Percentiles rank a stretch among this genome's conserved stretches.
These are phyloP conservation scores for Nephrotoma guestfalica DNA, from an alignment of 2,888 invertebrate species.

Conservation along the genomic window DNA sequence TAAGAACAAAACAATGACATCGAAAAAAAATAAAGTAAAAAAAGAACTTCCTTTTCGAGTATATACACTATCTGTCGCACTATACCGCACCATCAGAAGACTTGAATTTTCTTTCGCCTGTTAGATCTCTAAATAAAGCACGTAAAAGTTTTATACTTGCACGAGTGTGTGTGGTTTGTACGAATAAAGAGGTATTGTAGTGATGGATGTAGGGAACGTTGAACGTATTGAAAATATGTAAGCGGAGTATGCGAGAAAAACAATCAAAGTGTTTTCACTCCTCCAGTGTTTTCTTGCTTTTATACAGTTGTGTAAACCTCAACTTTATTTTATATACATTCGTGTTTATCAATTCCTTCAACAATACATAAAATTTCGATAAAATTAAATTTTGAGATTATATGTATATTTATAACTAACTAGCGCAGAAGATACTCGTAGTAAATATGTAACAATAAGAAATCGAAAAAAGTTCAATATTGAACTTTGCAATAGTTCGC, in stretches of 20 bases:
- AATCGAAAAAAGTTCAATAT: background rate
- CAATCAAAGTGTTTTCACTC: background rate
- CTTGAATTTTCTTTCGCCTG: background rate
- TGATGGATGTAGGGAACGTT: background rate
- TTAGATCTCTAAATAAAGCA: background rate
- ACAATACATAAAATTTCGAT: background rate
- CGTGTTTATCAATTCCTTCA: background rate
- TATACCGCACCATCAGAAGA: background rate
- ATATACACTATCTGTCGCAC: background rate
- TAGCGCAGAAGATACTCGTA: background rate
- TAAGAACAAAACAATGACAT: background rate
- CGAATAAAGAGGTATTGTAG: background rate
- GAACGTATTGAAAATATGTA: background rate
- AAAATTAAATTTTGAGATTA: background rate
- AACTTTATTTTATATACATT: background rate
- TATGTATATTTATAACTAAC: background rate
- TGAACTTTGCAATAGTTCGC: background rate
- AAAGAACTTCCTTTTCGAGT: background rate
- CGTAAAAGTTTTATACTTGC: background rate
- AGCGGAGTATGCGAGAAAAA: background rate
- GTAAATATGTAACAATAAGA: background rate
- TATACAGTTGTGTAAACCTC: background rate
- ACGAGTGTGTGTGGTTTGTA: background rate
- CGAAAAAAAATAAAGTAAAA: background rate
- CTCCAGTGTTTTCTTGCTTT: background rate